phyloP scores from a whole-genome alignment of 2,113 vertebrate genomes.

The Petrocephalus microphthalmus region DNA sequence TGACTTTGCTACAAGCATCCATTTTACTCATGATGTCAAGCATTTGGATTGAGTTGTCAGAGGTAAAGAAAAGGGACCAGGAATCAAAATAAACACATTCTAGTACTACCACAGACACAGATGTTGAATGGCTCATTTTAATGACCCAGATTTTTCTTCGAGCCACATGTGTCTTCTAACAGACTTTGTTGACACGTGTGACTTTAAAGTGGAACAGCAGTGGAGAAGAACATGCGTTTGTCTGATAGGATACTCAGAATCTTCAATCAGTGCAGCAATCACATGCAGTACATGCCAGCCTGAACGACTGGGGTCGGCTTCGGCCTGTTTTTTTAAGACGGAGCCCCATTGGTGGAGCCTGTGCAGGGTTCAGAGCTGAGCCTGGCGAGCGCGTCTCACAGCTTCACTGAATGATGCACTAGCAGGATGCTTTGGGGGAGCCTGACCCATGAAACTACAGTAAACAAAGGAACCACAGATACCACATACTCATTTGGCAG shows the following conservation, averaged over 20 bases:
- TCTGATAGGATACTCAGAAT: not conserved
- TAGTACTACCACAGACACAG: not conserved
- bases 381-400: not conserved
- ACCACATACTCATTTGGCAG: constrained; percentile 24
- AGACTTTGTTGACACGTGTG: not conserved
- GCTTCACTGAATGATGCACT: not conserved
- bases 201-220: not conserved
- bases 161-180: not conserved
- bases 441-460: constrained; percentile 6
- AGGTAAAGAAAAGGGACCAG: not conserved
- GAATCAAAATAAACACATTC: not conserved
- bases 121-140: not conserved
- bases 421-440: not conserved
- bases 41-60: not conserved
- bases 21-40: not conserved
- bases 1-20: not conserved
- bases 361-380: not conserved
- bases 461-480: constrained; percentile 27
- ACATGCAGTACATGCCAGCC: not conserved
- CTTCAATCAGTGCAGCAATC: not conserved
- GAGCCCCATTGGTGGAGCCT: not conserved
- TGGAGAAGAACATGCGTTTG: not conserved
- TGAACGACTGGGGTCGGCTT: constrained; percentile 3
- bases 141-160: not conserved
- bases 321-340: not conserved